phyloP scores from a whole-genome alignment of 2,797 vertebrate genomes.

The Macrochelys suwanniensis region DNA sequence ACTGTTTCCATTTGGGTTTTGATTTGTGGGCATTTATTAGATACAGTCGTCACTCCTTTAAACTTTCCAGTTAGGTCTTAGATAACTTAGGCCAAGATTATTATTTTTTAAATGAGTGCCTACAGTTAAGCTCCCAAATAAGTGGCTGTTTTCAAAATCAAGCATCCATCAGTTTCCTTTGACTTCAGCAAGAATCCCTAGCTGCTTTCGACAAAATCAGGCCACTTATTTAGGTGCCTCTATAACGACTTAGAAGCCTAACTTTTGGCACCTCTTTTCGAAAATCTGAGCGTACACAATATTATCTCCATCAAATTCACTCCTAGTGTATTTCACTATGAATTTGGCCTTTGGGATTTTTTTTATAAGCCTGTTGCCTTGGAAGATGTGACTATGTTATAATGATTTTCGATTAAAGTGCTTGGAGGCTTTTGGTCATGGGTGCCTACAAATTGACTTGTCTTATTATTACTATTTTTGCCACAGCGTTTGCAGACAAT shows the following conservation, averaged over 20 bases:
- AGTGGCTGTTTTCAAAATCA: not conserved
- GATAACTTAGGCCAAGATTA: not conserved
- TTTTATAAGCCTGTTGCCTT: not conserved
- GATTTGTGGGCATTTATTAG: not conserved
- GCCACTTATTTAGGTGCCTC: not conserved
- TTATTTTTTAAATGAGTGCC: not conserved
- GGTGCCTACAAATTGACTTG: slow-evolving; percentile 35
- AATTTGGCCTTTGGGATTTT: slow-evolving; percentile 26
- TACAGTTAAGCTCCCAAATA: not conserved
- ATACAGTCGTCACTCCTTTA: not conserved
- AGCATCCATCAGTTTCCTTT: not conserved
- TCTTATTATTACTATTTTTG: not conserved
- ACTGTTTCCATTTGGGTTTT: not conserved
- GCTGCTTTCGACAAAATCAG: slow-evolving; percentile 27
- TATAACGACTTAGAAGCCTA: slow-evolving; percentile 8
- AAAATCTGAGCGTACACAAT: not conserved
- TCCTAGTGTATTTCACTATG: slow-evolving; percentile 46
- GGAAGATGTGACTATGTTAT: not conserved
- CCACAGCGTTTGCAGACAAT: not conserved
- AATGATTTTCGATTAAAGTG: not conserved
- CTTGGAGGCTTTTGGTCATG: slow-evolving; percentile 23
- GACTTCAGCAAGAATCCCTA: not conserved
- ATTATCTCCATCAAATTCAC: slow-evolving; percentile 50
- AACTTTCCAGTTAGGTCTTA: not conserved
- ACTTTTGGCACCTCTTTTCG: slow-evolving; percentile 22